Evolutionary conservation across 2,888 invertebrate species (phyloP).

Genomic region (Dryomyza anilis): DNA sequence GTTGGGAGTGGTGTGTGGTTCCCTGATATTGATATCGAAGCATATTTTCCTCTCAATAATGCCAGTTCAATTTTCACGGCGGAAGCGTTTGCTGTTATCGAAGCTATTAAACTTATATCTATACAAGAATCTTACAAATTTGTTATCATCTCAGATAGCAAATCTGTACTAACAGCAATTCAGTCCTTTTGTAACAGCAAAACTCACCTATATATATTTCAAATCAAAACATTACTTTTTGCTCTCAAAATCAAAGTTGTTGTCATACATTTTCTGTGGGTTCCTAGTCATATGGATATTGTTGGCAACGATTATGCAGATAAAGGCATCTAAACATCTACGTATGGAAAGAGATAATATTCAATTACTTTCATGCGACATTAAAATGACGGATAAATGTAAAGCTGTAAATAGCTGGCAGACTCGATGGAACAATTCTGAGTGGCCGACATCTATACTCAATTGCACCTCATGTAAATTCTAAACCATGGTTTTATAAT

Average conservation of each 20-base stretch:
- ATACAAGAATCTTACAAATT: neutral
- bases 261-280: conserved; percentile 1
- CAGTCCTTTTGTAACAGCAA: neutral
- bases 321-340: neutral
- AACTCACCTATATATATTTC: conserved; percentile 16
- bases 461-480: neutral
- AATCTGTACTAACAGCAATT: conserved; percentile 11
- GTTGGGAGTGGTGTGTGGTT: conserved; percentile 14
- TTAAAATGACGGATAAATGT: neutral
- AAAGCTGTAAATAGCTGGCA: neutral
- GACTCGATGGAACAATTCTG: neutral
- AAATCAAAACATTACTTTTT: neutral
- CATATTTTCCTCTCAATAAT: neutral
- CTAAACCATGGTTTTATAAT: conserved; percentile 11
- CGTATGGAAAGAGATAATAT: neutral
- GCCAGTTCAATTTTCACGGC: neutral
- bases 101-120: conserved; percentile 5
- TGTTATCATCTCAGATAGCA: conserved; percentile 18
- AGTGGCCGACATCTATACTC: conserved; percentile 3
- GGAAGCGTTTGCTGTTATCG: conserved; percentile 11
- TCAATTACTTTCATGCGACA: neutral
- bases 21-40: conserved; percentile 8
- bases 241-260: neutral
- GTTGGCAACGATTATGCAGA: conserved; percentile 6
- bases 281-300: conserved; percentile 10